phyloP scores from a whole-genome alignment of 1,140 invertebrate genomes.

The Proales similis region DNA sequence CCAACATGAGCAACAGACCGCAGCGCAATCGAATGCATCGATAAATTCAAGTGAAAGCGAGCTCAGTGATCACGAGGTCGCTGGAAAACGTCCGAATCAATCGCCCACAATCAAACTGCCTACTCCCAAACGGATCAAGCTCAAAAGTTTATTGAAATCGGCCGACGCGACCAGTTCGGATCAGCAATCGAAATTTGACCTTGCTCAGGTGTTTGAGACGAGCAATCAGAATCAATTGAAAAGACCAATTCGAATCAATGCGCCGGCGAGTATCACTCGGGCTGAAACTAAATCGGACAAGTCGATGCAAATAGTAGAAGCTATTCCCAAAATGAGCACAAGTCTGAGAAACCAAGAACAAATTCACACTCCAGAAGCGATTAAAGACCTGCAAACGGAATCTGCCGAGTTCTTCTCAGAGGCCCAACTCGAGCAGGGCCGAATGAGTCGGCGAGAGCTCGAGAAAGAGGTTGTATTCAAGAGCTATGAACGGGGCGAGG shows the following conservation, averaged over 20 bases:
- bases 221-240: too few relatives aligned
- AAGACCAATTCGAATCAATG: too few relatives aligned
- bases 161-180: background rate
- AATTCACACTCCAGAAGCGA: too few relatives aligned
- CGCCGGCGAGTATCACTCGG: too few relatives aligned
- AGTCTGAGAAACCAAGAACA: too few relatives aligned
- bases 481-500: constrained; percentile 73
- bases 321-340: constrained; percentile 37
- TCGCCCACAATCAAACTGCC: background rate
- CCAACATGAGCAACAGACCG: too few relatives aligned
- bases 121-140: constrained; percentile 12
- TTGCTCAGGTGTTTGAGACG: too few relatives aligned
- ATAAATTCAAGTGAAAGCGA: constrained; percentile 36
- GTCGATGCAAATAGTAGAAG: too few relatives aligned
- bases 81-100: too few relatives aligned
- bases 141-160: constrained; percentile 31
- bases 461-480: constrained; percentile 71
- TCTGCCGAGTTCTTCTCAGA: constrained; percentile 55
- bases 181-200: too few relatives aligned
- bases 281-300: too few relatives aligned
- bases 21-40: too few relatives aligned
- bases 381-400: constrained; percentile 40
- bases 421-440: constrained; percentile 58
- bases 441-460: constrained; percentile 62
- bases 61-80: background rate